Evolutionary conservation across 2,888 invertebrate species (phyloP).

Genomic region (Phorcus lineatus): DNA sequence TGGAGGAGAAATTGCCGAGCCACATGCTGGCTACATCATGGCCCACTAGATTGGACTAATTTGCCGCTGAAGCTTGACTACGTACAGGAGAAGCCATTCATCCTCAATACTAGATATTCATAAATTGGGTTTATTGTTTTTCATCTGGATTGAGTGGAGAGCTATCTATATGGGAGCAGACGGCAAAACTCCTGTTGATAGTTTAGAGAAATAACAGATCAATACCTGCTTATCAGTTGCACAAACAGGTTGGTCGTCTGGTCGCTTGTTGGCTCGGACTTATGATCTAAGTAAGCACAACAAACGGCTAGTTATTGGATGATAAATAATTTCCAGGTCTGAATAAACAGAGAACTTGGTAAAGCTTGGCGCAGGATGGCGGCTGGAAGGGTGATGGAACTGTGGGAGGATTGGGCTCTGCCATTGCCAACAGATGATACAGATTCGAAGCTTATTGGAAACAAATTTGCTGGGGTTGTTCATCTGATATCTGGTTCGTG

Average conservation of each 20-base stretch:
- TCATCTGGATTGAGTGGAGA: constrained; percentile 6
- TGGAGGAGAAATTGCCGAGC: not conserved
- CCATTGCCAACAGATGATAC: not conserved
- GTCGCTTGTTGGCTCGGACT: not conserved
- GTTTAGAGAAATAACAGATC: constrained; percentile 32
- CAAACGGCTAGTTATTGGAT: constrained; percentile 27
- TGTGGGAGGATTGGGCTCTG: not conserved
- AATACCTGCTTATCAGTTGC: constrained; percentile 25
- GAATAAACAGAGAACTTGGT: constrained; percentile 20
- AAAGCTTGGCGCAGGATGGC: not conserved
- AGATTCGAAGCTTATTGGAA: constrained; percentile 5
- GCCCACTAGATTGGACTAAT: constrained; percentile 1
- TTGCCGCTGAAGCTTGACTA: not conserved
- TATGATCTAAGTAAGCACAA: constrained; percentile 16
- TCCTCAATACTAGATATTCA: not conserved
- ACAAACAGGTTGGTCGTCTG: constrained; percentile 19
- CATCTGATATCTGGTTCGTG: not conserved
- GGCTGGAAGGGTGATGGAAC: not conserved
- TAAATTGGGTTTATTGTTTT: constrained; percentile 23
- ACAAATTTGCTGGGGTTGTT: constrained; percentile 8
- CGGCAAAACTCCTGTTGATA: constrained; percentile 21
- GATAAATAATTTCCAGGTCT: constrained; percentile 25
- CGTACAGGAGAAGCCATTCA: not conserved
- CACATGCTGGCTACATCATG: not conserved
- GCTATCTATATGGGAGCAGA: constrained; percentile 21